A percentile compares a stretch with the other conserved stretches of the same genome.
Evolutionary conservation across 2,888 invertebrate species (phyloP).

Genomic region (Drosophila emarginata): DNA sequence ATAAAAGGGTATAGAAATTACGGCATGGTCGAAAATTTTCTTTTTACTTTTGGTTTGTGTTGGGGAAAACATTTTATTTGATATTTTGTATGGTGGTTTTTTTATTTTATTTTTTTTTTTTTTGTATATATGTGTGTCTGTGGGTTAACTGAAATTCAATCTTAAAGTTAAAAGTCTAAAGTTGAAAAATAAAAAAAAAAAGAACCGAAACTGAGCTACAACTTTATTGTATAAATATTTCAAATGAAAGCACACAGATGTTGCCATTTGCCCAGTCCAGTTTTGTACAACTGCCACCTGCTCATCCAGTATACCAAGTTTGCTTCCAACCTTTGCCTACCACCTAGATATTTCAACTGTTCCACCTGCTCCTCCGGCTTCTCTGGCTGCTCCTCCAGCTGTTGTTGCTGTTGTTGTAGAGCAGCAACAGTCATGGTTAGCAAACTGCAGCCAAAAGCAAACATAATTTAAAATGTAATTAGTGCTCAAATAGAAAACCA

Average conservation of each 20-base stretch:
- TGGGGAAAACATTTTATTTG: background rate
- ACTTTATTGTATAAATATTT: constrained; percentile 76
- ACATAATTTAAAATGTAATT: constrained; percentile 79
- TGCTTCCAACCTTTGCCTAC: too few relatives aligned
- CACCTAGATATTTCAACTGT: too few relatives aligned
- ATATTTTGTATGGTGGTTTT: constrained; percentile 17
- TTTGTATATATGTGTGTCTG: constrained; percentile 21
- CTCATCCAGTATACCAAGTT: background rate
- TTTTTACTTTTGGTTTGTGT: background rate
- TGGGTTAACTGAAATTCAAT: constrained; percentile 13
- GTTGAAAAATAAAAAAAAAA: constrained; percentile 54
- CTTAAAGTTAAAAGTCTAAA: constrained; percentile 8
- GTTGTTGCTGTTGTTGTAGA: background rate
- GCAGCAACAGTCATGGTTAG: constrained; percentile 46
- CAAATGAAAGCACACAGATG: constrained; percentile 55
- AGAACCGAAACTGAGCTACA: constrained; percentile 49
- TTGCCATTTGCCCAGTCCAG: constrained; percentile 20
- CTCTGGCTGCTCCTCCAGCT: background rate
- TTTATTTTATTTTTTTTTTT: constrained; percentile 23
- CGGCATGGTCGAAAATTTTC: background rate
- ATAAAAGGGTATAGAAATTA: background rate
- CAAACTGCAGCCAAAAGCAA: constrained; percentile 65
- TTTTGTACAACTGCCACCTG: background rate
- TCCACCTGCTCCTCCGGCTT: too few relatives aligned
- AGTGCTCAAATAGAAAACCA: constrained; percentile 78